Evolutionary conservation across 2,888 invertebrate species (phyloP), one percentile per base, ranked within the genome.

Genomic region (Perdita meconis): DNA sequence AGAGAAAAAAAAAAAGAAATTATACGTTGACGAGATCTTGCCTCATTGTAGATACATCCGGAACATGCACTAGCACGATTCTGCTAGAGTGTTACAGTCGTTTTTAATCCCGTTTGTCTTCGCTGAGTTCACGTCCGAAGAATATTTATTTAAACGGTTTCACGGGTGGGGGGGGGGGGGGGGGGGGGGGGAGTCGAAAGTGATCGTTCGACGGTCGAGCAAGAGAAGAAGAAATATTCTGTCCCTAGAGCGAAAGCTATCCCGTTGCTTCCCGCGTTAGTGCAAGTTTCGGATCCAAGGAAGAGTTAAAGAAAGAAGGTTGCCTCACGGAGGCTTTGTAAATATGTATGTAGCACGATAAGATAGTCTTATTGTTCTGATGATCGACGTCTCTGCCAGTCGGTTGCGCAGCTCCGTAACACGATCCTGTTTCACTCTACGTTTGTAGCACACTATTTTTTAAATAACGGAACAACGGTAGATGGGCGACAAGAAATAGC

Each of bases 341-440:
- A 89, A 92, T 92, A 92, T 92, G 92, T 92, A 92, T 90, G 91
- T 92, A 92, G 91, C 87, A 86, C 88, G 86, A 90, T 90, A 91
- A 91, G 88, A 91, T 91, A 91, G 89, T 91, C 86, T 90, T 91
- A 91, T 91, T 91, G 89, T 92, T 91, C 89, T 88, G 87, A 90
- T 86, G 88, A 87, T 90, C 89, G 90, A 89, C 89, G 89, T 89
- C 89, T 87, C 86, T 88, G 89, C 87, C 86, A 87, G 87, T 86
- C 86, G 87, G 88, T 90, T 87, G 86, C 86, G 86, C 86, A 85
- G 85, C 87, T 87, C 86, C 83, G 79, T 84, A 79, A 73, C 82
- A 83, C 80, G 78, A 83, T 76, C 79, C 72, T 50, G 53, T 77
- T 30, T 30, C 65, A 47, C 47, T 50, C 47, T 65, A 44, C 57